These are phyloP conservation scores for Siniperca undulata DNA, from an alignment of 2,797 vertebrate species.

Conservation along the genomic window DNA sequence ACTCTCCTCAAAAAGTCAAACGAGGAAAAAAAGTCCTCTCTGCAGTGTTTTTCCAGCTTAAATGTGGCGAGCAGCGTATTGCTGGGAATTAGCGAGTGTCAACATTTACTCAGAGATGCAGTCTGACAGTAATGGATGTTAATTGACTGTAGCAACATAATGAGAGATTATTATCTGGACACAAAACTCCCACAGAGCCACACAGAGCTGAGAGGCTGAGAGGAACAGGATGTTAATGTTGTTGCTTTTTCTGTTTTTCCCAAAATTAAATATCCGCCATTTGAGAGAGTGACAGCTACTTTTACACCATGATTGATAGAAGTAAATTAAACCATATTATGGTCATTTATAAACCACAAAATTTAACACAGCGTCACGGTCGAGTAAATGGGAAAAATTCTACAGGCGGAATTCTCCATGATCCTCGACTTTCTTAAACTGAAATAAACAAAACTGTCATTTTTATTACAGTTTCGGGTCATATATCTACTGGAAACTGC, in stretches of 20 bases:
- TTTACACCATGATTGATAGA: conserved; percentile 64
- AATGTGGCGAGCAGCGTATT: conserved; percentile 54
- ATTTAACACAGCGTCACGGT: conserved; percentile 23
- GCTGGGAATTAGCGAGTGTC: conserved; percentile 71
- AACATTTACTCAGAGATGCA: conserved; percentile 74
- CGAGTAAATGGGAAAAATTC: conserved; percentile 60
- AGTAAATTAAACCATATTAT: conserved; percentile 53
- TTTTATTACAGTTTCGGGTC: neutral
- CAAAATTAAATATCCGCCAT: conserved; percentile 55
- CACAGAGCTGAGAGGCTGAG: conserved; percentile 48
- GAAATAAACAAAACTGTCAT: neutral
- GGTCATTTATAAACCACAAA: conserved; percentile 48
- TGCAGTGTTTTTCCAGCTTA: conserved; percentile 51
- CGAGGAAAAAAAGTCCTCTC: conserved; percentile 4
- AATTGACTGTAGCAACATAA: conserved; percentile 76
- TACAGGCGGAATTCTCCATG: neutral
- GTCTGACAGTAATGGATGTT: conserved; percentile 77
- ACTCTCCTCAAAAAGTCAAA: neutral
- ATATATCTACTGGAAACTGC: neutral
- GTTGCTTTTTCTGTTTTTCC: conserved; percentile 43
- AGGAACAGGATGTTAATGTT: conserved; percentile 58
- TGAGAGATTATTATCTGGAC: conserved; percentile 73
- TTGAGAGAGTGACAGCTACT: conserved; percentile 42
- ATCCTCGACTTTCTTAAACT: neutral
- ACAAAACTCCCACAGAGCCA: conserved; percentile 71